Evolutionary conservation across 1,140 invertebrate species (phyloP), one percentile per base, ranked within the genome.

Genomic region (Sycophaga agraensis): DNA sequence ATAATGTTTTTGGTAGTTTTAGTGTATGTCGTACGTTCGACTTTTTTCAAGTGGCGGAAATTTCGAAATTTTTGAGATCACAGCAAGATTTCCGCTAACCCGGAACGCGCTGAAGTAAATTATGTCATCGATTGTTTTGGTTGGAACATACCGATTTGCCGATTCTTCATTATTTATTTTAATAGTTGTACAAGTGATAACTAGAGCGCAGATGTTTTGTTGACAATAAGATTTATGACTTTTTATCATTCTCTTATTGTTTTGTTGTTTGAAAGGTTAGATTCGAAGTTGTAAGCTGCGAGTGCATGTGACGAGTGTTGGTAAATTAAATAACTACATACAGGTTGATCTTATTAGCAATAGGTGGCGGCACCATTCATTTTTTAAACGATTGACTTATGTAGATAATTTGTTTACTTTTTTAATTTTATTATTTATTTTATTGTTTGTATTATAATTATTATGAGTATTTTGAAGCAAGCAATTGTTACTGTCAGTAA

Each of bases 121-220:
- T 60, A 59, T 59, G 58, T 60, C 58, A 60, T 53, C 40, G n/a
- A 6, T 53, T 60, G 28, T 53, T 60, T 59, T 43, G 26, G 3
- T 59, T 31, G 22, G n/a, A 22, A 17, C 19, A 2, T 2, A 40
- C 12, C 4, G 37, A 51, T 21, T 8, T 51, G 12, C 8, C 24
- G 7, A 22, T n/a, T 31, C 11, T 6, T 5, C 35, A 24, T 8
- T 17, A n/a, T 17, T 6, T 4, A 39, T 14, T 3, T 5, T 19
- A 3, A 2, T 28, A 14, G 5, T n/a, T 26, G 16, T 22, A 28
- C 14, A 5, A 28, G n/a, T 8, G 11, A 1, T 5, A 35, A 12
- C 19, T 22, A 34, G 5, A 11, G n/a, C 12, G 26, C 40, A 34
- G 19, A 46, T 31, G 11, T 57, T 42, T 34, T 26, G 43, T 58